These are phyloP conservation scores for Leptopilina syphax DNA, from an alignment of 2,888 invertebrate genomes.

Conservation along the genomic window DNA sequence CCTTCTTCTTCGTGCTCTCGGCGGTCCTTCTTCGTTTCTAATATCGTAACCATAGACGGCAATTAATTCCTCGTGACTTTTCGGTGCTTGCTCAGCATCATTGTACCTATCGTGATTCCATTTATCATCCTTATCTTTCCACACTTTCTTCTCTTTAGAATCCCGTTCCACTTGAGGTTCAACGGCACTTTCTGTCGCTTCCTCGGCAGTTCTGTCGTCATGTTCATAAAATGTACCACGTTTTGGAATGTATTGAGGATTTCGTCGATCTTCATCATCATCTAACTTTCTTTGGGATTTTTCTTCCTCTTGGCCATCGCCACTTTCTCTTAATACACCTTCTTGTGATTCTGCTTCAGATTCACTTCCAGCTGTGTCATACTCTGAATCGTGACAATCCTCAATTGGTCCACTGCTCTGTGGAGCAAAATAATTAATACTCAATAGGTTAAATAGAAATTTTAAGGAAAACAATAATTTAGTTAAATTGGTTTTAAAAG, in stretches of 20 bases:
- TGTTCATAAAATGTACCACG: conserved; percentile 98
- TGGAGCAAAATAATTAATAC: conserved; percentile 40
- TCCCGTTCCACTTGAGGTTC: conserved; percentile 70
- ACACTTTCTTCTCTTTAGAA: conserved; percentile 75
- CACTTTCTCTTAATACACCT: conserved; percentile 72
- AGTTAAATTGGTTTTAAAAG: no score
- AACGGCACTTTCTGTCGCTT: conserved; percentile 67
- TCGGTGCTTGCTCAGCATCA: conserved; percentile 90
- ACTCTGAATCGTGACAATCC: conserved; percentile 72
- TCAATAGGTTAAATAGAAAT: no score
- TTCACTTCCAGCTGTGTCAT: conserved; percentile 71
- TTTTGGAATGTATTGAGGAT: conserved; percentile 98
- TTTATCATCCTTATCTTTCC: conserved; percentile 83
- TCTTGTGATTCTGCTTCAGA: conserved; percentile 73
- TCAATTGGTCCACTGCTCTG: conserved; percentile 72
- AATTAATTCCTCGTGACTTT: conserved; percentile 90
- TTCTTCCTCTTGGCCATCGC: conserved; percentile 76
- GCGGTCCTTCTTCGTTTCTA: conserved; percentile 93
- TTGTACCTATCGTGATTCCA: conserved; percentile 94
- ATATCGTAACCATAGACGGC: conserved; percentile 96
- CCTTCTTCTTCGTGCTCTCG: conserved; percentile 89
- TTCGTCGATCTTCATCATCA: conserved; percentile 95
- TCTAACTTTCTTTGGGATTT: conserved; percentile 88
- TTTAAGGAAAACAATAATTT: background rate
- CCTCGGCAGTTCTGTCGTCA: conserved; percentile 91